Base-by-base conservation (phyloP, 2,888 invertebrate genomes). In the Stenurella melanura region DNA sequence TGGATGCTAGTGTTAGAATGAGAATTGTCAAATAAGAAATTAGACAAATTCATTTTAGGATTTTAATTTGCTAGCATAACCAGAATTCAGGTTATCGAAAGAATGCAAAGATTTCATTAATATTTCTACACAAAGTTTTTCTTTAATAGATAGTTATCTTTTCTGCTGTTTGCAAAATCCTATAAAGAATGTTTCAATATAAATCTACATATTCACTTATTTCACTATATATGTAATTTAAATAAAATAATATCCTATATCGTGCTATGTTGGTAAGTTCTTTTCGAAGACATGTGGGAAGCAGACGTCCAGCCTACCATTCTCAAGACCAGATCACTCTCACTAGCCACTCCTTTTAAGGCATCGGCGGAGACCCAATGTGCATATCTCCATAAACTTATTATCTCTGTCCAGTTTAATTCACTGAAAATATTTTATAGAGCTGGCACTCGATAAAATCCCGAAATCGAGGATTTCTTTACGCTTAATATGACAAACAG, bases 281-380 rank as follows among this genome's bases (percentile, higher is more conserved):
- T 42, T 30, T 34, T 38, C n/a, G 68, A 63, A 69, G 60, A 63
- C 72, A 76, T 76, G 78, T 80, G 80, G 80, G 80, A 63, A 75
- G 80, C 74, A 18, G 68, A 76, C 74, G 69, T 7, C 70, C 75
- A 54, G 60, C 74, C 74, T 73, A 80, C 78, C 73, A 75, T 67
- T 80, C 64, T 72, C 61, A 74, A 79, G 81, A 78, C 73, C 77
- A 77, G 72, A 80, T 78, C 79, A 81, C 81, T 81, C 81, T 81
- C 81, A 77, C 81, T 79, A 58, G 69, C 78, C 81, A 71, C 77
- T 80, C 79, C 81, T 81, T 80, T 75, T 80, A 77, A 74, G 81
- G 78, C 60, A 71, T 68, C 76, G 75, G 63, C 30, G n/a, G 54
- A 26, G 21, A n/a, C 54, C 18, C 60, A 58, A 26, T 42, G 42